A percentile compares a stretch with the other conserved stretches of the same genome.
Conservation (phyloP, 2,797 vertebrate genomes). For the Anabacerthia variegaticeps region DNA sequence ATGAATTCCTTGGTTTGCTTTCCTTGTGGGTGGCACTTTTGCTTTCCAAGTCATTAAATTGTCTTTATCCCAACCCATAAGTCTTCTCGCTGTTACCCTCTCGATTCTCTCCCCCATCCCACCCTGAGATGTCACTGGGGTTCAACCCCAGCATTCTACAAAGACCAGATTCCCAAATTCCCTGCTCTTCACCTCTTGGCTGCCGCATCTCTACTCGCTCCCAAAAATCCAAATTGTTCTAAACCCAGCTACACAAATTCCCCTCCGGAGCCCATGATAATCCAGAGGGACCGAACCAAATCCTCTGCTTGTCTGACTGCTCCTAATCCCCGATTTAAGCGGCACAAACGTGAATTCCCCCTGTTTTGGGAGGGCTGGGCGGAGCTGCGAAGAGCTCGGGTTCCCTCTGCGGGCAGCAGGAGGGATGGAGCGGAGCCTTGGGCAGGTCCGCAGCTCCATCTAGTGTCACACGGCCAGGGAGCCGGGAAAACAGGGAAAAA, state of each 20-base stretch:
- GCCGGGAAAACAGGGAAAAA: fast-evolving
- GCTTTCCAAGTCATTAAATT: neutral
- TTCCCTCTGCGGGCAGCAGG: constrained; percentile 7
- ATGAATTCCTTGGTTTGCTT: neutral
- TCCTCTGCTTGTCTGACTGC: fast-evolving
- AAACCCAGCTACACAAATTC: neutral
- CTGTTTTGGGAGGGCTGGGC: fast-evolving
- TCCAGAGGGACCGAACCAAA: neutral
- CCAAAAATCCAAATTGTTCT: fast-evolving
- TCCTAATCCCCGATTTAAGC: fast-evolving
- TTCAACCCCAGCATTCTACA: neutral
- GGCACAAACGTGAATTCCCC: fast-evolving
- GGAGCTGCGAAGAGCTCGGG: neutral
- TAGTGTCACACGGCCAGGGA: neutral
- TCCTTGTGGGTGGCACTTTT: neutral
- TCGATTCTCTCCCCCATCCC: neutral
- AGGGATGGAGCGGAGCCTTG: neutral
- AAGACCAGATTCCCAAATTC: neutral
- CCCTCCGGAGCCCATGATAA: fast-evolving
- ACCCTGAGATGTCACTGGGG: neutral
- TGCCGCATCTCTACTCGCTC: neutral
- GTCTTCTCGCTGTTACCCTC: fast-evolving
- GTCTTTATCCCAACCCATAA: neutral
- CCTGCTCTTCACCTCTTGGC: neutral
- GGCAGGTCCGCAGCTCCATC: constrained; percentile 22